Evolutionary conservation across 2,888 invertebrate species (phyloP).

Genomic region (Syritta pipiens): DNA sequence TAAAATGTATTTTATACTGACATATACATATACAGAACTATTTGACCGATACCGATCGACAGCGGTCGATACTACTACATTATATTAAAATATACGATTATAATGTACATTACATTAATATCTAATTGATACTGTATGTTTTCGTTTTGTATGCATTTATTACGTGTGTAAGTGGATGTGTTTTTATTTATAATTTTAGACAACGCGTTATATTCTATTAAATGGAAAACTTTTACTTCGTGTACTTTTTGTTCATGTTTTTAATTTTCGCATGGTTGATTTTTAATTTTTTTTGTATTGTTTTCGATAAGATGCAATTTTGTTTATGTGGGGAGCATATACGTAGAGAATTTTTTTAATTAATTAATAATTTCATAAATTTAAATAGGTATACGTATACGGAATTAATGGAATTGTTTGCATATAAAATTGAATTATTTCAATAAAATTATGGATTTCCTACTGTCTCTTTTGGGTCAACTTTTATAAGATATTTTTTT

Average conservation of each 20-base stretch:
- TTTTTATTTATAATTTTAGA: slow-evolving; percentile 11
- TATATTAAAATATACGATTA: slow-evolving; percentile 24
- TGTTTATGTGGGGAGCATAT: not conserved
- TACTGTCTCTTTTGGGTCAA: slow-evolving; percentile 5
- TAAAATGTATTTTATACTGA: slow-evolving; percentile 7
- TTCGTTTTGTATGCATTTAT: slow-evolving; percentile 19
- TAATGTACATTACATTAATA: slow-evolving; percentile 19
- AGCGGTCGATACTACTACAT: slow-evolving; percentile 7
- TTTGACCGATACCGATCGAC: slow-evolving; percentile 7
- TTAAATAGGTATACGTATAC: not conserved
- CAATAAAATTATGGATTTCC: slow-evolving; percentile 7
- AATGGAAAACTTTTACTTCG: slow-evolving; percentile 54
- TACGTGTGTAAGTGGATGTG: slow-evolving; percentile 7
- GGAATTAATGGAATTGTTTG: not conserved
- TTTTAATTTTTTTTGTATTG: not conserved
- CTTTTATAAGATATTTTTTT: not conserved
- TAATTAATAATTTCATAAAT: not conserved
- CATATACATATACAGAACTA: slow-evolving; percentile 10
- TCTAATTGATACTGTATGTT: slow-evolving; percentile 12
- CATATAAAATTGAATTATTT: not conserved
- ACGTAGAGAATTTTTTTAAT: not conserved
- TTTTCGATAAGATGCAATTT: not conserved
- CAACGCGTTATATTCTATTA: slow-evolving; percentile 6
- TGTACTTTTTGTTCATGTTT: not conserved
- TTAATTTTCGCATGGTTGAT: too few relatives aligned